Conservation (phyloP, 2,113 vertebrate genomes). For the Oncorhynchus nerka region DNA sequence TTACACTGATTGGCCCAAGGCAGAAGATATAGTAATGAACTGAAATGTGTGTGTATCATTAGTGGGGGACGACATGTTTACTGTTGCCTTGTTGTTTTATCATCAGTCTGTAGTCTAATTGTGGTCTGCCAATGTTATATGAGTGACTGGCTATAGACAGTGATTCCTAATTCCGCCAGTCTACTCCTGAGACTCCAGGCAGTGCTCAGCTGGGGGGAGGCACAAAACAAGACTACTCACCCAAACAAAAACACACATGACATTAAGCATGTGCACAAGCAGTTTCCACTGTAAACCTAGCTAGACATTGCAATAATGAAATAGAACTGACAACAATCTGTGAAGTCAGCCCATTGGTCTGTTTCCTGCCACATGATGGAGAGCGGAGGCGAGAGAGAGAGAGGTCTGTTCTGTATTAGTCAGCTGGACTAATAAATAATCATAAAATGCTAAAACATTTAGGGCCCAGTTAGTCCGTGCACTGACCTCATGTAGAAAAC, state of each 20-base stretch:
- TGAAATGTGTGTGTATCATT: no score
- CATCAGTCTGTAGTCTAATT: no score
- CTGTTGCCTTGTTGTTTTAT: no score
- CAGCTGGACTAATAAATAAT: constrained; percentile 18
- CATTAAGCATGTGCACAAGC: constrained; percentile 28
- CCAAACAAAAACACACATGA: constrained; percentile 15
- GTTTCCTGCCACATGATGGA: neutral
- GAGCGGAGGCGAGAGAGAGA: constrained; percentile 1
- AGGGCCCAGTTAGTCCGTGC: neutral
- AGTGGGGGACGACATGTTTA: no score
- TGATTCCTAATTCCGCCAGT: no score
- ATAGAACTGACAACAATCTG: constrained; percentile 25
- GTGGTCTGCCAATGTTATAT: no score
- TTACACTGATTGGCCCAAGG: no score
- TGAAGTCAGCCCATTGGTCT: constrained; percentile 31
- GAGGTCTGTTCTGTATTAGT: neutral
- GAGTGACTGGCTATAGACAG: no score
- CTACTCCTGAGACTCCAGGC: no score
- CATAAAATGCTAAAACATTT: constrained; percentile 9
- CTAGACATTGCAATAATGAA: constrained; percentile 21
- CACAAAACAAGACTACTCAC: neutral
- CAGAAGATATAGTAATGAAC: no score
- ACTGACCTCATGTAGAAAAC: constrained; percentile 22
- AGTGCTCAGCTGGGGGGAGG: no score
- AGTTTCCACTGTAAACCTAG: constrained; percentile 5